phyloP scores from a whole-genome alignment of 1,140 invertebrate species.

The Conus ventricosus region DNA sequence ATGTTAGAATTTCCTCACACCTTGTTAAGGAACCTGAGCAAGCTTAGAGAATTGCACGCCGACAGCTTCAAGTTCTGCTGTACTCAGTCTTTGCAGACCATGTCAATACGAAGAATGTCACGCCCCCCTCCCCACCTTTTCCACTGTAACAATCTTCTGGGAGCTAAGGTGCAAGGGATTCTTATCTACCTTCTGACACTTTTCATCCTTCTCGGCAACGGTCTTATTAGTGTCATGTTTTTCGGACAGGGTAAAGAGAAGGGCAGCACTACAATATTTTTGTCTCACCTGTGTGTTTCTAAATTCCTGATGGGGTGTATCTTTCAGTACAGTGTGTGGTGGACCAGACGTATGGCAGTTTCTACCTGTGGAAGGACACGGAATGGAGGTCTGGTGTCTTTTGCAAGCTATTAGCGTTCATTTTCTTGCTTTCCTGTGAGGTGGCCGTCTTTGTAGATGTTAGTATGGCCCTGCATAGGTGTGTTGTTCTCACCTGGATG shows the following conservation, averaged over 20 bases:
- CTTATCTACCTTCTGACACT: constrained; percentile 46
- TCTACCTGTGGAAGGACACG: constrained; percentile 26
- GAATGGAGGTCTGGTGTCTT: constrained; percentile 23
- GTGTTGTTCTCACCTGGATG: neutral
- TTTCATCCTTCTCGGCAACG: constrained; percentile 49
- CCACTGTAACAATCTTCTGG: constrained; percentile 50
- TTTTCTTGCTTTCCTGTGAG: constrained; percentile 40
- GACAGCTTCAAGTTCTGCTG: constrained; percentile 52
- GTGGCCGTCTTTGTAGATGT: constrained; percentile 29
- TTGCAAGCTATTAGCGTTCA: constrained; percentile 25
- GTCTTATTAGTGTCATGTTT: constrained; percentile 22
- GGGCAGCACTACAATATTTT: neutral
- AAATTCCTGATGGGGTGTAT: constrained; percentile 37
- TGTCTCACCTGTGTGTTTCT: constrained; percentile 48
- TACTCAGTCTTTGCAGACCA: constrained; percentile 21
- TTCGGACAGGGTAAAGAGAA: neutral
- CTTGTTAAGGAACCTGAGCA: neutral
- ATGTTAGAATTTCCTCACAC: neutral
- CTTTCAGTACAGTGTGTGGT: constrained; percentile 22
- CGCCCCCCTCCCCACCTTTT: constrained; percentile 40
- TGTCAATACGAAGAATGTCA: constrained; percentile 1
- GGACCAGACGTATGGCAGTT: constrained; percentile 51
- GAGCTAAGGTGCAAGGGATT: constrained; percentile 33
- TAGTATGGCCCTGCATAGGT: constrained; percentile 52
- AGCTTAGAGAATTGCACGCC: constrained; percentile 26